These are phyloP conservation scores for Choristoneura rosaceana DNA, from an alignment of 2,888 invertebrate genomes.

Conservation along the genomic window DNA sequence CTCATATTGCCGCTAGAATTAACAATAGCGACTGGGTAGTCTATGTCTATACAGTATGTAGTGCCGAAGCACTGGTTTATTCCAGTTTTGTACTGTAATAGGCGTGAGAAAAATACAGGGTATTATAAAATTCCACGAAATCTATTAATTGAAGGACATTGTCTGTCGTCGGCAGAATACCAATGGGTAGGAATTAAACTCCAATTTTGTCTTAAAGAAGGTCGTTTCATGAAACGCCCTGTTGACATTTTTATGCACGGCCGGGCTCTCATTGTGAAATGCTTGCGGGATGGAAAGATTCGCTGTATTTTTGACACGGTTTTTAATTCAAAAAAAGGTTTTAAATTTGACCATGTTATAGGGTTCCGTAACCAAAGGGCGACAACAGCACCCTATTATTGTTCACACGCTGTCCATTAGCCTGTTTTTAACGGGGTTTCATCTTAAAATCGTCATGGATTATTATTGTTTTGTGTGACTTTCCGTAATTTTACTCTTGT, in stretches of 20 bases:
- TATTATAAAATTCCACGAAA: slow-evolving; percentile 24
- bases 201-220: slow-evolving; percentile 16
- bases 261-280: slow-evolving; percentile 14
- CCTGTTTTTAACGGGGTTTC: no score
- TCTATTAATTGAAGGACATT: slow-evolving; percentile 33
- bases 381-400: no score
- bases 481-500: no score
- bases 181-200: slow-evolving; percentile 42
- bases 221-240: slow-evolving; percentile 7
- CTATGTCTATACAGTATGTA: no score
- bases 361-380: no score
- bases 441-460: no score
- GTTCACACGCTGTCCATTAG: no score
- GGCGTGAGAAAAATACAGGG: background rate
- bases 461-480: no score
- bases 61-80: background rate
- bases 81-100: background rate
- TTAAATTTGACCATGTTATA: no score
- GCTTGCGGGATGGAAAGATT: slow-evolving; percentile 7
- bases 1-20: no score
- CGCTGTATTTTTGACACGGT: background rate
- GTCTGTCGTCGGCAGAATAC: slow-evolving; percentile 30
- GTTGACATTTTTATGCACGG: slow-evolving; percentile 21
- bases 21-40: no score
- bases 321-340: no score